These are phyloP conservation scores for Hydropsyche tenuis DNA, from an alignment of 1,140 invertebrate genomes.

Conservation along the genomic window DNA sequence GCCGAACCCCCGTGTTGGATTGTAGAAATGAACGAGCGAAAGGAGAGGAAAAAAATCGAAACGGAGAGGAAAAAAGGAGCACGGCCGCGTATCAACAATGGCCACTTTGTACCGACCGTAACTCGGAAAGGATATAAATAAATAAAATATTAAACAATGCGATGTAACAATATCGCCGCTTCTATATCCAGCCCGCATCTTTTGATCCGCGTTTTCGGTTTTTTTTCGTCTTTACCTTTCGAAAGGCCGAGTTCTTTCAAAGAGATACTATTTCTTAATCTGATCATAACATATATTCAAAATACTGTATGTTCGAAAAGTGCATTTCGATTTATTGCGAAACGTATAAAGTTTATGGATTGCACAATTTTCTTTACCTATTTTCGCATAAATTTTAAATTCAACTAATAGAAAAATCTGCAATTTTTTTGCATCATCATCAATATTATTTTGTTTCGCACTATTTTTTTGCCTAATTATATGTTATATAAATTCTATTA, in stretches of 20 bases:
- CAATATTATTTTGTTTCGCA: too few species aligned
- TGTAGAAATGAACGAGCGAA: not conserved
- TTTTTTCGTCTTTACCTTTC: conserved; percentile 18
- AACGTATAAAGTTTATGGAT: not conserved
- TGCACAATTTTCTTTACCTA: not conserved
- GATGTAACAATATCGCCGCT: conserved; percentile 13
- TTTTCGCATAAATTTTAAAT: not conserved
- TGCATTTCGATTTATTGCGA: not conserved
- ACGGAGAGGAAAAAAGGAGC: conserved; percentile 2
- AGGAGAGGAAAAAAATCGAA: conserved; percentile 1
- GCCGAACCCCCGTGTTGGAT: not conserved
- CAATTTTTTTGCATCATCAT: too few species aligned
- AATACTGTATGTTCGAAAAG: not conserved
- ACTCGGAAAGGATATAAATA: conserved; percentile 22
- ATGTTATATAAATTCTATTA: too few species aligned
- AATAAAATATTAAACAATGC: conserved; percentile 36
- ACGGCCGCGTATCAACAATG: not conserved
- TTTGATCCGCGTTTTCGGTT: conserved; percentile 16
- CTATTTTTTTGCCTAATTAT: too few species aligned
- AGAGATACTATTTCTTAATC: conserved; percentile 41
- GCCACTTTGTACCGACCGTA: conserved; percentile 28
- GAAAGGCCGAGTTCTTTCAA: not conserved
- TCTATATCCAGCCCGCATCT: conserved; percentile 14
- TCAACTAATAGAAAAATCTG: not conserved
- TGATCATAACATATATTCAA: conserved; percentile 23